These are phyloP conservation scores for Xylota sylvarum DNA, from an alignment of 2,888 invertebrate genomes.

Conservation along the genomic window DNA sequence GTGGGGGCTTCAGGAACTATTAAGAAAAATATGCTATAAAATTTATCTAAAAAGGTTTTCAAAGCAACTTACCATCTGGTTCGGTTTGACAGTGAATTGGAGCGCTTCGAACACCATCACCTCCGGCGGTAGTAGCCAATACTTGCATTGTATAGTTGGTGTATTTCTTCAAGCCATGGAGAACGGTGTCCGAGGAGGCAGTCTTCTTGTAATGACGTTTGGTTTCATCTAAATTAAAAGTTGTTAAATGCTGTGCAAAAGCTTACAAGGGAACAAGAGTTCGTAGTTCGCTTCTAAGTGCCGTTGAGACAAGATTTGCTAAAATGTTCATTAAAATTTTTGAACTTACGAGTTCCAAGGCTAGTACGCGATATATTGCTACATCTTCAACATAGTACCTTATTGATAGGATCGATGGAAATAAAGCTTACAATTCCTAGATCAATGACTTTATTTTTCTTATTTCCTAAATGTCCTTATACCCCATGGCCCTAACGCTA, in stretches of 20 bases:
- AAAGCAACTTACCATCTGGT: constrained; percentile 91
- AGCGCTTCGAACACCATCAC: constrained; percentile 93
- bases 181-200: constrained; percentile 95
- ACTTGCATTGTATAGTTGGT: constrained; percentile 99
- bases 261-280: not conserved
- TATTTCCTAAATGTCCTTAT: too few relatives aligned
- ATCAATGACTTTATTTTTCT: too few relatives aligned
- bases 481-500: too few relatives aligned
- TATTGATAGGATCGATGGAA: too few relatives aligned
- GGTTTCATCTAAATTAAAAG: constrained; percentile 90
- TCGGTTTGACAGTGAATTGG: constrained; percentile 96
- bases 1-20: constrained; percentile 96
- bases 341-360: too few relatives aligned
- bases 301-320: too few relatives aligned
- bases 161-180: constrained; percentile 97
- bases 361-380: too few relatives aligned
- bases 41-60: not conserved
- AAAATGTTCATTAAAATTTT: too few relatives aligned
- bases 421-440: too few relatives aligned
- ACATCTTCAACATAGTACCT: not conserved
- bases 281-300: not conserved
- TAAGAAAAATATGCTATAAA: constrained; percentile 51
- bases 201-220: constrained; percentile 96
- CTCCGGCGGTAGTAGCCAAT: constrained; percentile 96
- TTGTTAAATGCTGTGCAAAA: not conserved